Evolutionary conservation across 1,140 invertebrate genomes (phyloP), one percentile per base, ranked within the genome.

Genomic region (Dreissena polymorpha): DNA sequence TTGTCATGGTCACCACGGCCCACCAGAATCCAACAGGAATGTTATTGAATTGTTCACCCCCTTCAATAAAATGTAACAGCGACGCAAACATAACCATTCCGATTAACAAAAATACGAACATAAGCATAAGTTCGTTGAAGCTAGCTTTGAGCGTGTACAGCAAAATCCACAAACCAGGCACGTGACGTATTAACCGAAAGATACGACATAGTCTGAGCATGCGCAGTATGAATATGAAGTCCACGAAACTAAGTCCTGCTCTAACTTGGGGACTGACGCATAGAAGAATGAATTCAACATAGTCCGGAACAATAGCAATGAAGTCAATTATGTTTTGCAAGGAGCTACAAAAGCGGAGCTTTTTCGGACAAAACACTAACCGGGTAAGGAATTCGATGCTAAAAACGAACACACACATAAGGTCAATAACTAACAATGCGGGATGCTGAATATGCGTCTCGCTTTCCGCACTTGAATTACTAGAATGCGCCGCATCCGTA

Each of bases 1-100:
- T 98, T 90, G 97, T 97, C 98, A 99, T 99, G 94, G 98, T 99
- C 94, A 99, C 98, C 93, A 99, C 97, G 49, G 93, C 89, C 98
- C 98, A 99, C 98, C 98, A 99, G 96, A 99, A 99, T 93, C 98
- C 97, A 92, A 98, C 97, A 90, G 98, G 97, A 94, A 99, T 99
- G 93, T 97, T 97, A 93, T 97, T 97, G 95, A 98, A 99, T 95
- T 97, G 97, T 89, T 90, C 90, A 10, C 90, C 77, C 21, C 84
- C 86, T 79, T 92, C 91, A 0, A 86, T 90, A 75, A 90, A 92
- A 84, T 92, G 89, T 65, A 92, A 87, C 13, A 92, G 80, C 6
- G 91, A 90, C 39, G 90, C 90, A 85, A 92, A 92, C 25, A 92
- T 88, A 10, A 91, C 89, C 91, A 92, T 92, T 0, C 91, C 91